Evolutionary conservation across 2,113 vertebrate genomes (phyloP), one percentile per base, ranked within the genome.

Genomic region (Dendropsophus ebraccatus): DNA sequence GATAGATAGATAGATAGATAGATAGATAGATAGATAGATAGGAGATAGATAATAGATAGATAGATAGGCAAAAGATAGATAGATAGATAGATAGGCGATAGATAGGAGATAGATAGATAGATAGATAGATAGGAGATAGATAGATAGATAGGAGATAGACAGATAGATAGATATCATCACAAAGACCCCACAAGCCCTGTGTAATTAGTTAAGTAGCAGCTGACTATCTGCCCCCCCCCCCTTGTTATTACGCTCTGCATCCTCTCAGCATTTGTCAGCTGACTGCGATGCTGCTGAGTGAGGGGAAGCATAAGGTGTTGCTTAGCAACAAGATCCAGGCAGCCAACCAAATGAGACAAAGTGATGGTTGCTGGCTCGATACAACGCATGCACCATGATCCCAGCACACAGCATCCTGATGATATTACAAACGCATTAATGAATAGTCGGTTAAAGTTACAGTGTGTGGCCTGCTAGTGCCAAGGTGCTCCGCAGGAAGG

Each of bases 291-390:
- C 89, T 86, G 89, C 86, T 87, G 88, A 83, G 84, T 37, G 88
- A 87, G 89, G 83, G 90, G 87, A 91, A 78, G 91, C 90, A 49
- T 84, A 79, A 87, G 83, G 45, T 89, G 91, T 93, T 88, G 73
- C 92, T 89, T 93, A 92, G 93, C 92, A 93, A 94, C 93, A 60
- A 88, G 67, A 70, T 70, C 17, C 32, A 37, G 91, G 88, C 87
- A 92, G 90, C 90, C 91, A 87, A 91, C 23, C 88, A 76, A 41
- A 89, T 1, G 87, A 75, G 32, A 60, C 84, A 70, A 25, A 78
- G 60, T 79, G 21, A 70, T 52, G 41, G 65, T 54, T 56, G 32
- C 84, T 73, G 77, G 52, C 84, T 86, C 2, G n/a, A 70, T 58
- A 32, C 16, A n/a, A 56, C 12, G 8, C n/a, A 56, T 73, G 75